Conservation (phyloP, 2,797 vertebrate species). For the Prunella strophiata region DNA sequence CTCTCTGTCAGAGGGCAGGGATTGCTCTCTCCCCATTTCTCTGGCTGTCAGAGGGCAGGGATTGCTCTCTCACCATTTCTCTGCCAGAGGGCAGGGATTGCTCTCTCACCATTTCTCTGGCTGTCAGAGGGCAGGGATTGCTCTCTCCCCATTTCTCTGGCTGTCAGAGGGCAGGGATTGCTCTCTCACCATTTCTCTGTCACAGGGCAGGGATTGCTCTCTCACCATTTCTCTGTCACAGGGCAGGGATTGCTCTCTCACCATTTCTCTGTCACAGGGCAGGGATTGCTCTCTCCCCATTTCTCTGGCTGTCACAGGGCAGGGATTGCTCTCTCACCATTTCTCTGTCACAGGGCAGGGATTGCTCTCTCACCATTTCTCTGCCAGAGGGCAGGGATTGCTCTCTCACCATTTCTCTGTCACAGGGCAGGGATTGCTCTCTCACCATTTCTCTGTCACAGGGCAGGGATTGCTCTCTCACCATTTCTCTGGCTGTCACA, state of each 20-base stretch:
- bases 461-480: fast-evolving
- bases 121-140: background rate
- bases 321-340: too few species aligned
- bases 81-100: too few species aligned
- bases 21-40: fast-evolving
- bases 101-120: too few species aligned
- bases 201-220: too few species aligned
- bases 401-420: too few species aligned
- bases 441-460: too few species aligned
- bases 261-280: background rate
- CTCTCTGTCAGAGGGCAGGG: background rate
- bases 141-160: background rate
- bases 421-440: too few species aligned
- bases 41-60: background rate
- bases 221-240: too few species aligned
- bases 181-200: too few species aligned
- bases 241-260: fast-evolving
- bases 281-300: too few species aligned
- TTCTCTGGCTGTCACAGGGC: too few species aligned
- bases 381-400: background rate
- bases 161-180: background rate
- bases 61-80: too few species aligned
- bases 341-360: background rate
- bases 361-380: fast-evolving
- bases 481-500: background rate